Conservation (phyloP, 2,113 vertebrate genomes). For the Sinocyclocheilus grahami region DNA sequence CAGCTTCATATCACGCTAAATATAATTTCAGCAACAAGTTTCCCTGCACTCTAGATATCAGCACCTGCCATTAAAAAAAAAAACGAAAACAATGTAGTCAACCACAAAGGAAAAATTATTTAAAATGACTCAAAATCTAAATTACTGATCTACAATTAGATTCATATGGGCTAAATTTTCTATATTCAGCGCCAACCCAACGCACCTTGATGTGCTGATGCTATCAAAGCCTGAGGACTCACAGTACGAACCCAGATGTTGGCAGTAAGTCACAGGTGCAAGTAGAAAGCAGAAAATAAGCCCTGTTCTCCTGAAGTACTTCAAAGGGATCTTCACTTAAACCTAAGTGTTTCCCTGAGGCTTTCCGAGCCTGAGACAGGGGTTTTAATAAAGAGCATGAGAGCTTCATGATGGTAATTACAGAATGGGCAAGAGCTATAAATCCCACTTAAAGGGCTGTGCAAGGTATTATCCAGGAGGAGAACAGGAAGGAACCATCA, state of each 20-base stretch:
- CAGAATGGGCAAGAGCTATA: slow-evolving; percentile 54
- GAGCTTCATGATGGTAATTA: slow-evolving; percentile 69
- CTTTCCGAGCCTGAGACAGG: slow-evolving; percentile 45
- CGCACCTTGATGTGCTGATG: slow-evolving; percentile 11
- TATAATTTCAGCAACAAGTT: neutral
- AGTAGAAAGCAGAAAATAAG: slow-evolving; percentile 50
- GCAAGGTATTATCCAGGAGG: slow-evolving; percentile 50
- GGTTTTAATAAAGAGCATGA: slow-evolving; percentile 57
- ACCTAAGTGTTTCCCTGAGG: slow-evolving; percentile 52
- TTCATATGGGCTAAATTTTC: neutral
- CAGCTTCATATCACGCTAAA: neutral
- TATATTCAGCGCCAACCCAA: neutral
- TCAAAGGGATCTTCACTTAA: slow-evolving; percentile 46
- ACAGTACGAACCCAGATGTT: slow-evolving; percentile 27
- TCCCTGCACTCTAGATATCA: neutral
- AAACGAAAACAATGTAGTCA: neutral
- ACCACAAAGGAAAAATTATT: neutral
- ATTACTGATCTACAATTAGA: neutral
- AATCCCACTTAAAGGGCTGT: slow-evolving; percentile 45
- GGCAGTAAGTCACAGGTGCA: slow-evolving; percentile 40
- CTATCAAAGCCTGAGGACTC: slow-evolving; percentile 21
- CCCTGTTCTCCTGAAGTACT: slow-evolving; percentile 41
- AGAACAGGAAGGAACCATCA: slow-evolving; percentile 46
- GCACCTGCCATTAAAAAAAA: neutral
- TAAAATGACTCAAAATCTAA: neutral